Evolutionary conservation across 1,140 invertebrate species (phyloP).

Genomic region (Drosophila chauvacae): DNA sequence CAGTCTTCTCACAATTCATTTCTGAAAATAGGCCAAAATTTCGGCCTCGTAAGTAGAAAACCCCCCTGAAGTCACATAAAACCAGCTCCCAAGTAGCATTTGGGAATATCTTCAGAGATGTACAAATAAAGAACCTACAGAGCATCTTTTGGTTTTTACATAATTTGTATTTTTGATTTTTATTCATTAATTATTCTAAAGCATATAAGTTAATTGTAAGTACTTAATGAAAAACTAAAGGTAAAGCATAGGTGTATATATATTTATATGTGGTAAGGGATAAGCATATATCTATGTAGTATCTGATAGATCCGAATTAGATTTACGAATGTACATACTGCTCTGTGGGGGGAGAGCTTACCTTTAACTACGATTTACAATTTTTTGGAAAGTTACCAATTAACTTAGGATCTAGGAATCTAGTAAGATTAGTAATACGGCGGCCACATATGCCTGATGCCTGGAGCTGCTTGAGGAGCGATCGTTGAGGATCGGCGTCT

Average conservation of each 20-base stretch:
- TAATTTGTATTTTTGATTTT: slow-evolving; percentile 27
- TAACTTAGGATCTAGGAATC: slow-evolving; percentile 5
- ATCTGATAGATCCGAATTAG: slow-evolving; percentile 31
- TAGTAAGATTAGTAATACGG: slow-evolving; percentile 39
- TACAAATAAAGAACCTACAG: not conserved
- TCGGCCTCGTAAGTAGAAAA: too few species aligned
- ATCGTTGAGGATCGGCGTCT: slow-evolving; percentile 20
- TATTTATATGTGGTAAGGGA: slow-evolving; percentile 32
- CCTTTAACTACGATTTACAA: slow-evolving; percentile 36
- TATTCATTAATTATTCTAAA: slow-evolving; percentile 23
- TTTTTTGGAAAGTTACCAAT: slow-evolving; percentile 4
- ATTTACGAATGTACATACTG: slow-evolving; percentile 46
- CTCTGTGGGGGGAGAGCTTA: slow-evolving; percentile 22
- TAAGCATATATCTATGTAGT: slow-evolving; percentile 23
- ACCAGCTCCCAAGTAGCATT: too few species aligned
- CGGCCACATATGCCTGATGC: slow-evolving; percentile 14
- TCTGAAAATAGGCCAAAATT: too few species aligned
- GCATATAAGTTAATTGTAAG: slow-evolving; percentile 30
- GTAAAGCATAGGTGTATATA: slow-evolving; percentile 12
- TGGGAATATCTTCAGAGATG: not conserved
- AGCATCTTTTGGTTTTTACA: slow-evolving; percentile 12
- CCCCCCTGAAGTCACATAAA: too few species aligned
- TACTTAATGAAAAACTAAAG: slow-evolving; percentile 19
- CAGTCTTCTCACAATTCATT: too few species aligned
- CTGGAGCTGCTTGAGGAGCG: slow-evolving; percentile 29